Conservation (phyloP, 2,113 vertebrate species). For the Xenus cinereus region DNA sequence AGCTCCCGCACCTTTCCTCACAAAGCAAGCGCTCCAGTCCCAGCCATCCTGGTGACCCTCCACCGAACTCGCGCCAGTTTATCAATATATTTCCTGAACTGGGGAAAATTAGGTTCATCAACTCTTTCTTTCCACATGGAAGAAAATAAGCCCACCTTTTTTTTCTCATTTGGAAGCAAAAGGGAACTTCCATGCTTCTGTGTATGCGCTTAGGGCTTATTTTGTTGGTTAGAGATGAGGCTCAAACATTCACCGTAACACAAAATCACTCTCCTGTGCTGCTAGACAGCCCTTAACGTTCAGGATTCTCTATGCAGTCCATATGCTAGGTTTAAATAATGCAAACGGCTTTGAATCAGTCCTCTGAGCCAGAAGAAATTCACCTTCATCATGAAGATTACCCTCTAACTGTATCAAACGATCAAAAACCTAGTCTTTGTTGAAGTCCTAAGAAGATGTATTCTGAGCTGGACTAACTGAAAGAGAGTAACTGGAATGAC, state of each 20-base stretch:
- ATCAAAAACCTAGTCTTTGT: background rate
- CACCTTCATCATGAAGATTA: background rate
- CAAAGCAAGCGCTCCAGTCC: background rate
- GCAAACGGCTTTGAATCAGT: background rate
- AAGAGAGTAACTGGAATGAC: background rate
- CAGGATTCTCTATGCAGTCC: background rate
- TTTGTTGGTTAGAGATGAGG: background rate
- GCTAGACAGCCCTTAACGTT: background rate
- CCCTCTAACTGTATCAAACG: background rate
- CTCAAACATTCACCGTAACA: background rate
- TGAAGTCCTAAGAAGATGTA: background rate
- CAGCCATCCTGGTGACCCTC: background rate
- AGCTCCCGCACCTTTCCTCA: background rate
- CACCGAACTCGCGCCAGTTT: background rate
- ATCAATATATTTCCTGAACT: background rate
- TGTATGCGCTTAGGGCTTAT: background rate
- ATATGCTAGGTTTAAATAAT: slow-evolving; percentile 33
- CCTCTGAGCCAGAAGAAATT: slow-evolving; percentile 3
- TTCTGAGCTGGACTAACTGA: background rate
- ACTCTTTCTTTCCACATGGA: background rate
- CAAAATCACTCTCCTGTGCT: background rate
- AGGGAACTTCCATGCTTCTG: background rate
- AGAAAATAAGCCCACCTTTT: background rate
- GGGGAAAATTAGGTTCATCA: background rate
- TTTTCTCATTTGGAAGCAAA: background rate